Evolutionary conservation across 2,888 invertebrate species (phyloP), one percentile per base, ranked within the genome.

Genomic region (Limenitis camilla): DNA sequence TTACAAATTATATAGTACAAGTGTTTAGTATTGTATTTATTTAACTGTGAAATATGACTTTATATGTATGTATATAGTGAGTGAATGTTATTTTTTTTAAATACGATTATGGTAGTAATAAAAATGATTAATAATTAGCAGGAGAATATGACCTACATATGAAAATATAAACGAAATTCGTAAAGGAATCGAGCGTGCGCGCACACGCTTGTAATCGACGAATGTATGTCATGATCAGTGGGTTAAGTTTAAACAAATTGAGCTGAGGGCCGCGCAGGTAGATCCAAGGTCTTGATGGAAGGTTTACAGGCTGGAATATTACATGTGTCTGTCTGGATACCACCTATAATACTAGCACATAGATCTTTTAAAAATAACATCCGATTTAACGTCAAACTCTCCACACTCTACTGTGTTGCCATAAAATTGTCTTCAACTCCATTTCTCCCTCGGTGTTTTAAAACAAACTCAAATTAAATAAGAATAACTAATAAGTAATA

Each of bases 221-320:
- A 74, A 87, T 81, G 83, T 87, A 68, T 85, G 88, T 86, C 88
- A 88, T 85, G 87, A 86, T 84, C 86, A 88, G 78, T 88, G 74
- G 88, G 88, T 88, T 82, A 88, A 87, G 86, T 88, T 88, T 85
- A 85, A 84, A 82, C 77, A 76, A 77, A 78, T 77, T 76, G 75
- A 74, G 68, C 69, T 67, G 76, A 78, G 77, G 78, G 78, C 76
- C 77, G 65, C 68, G 63, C 69, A 71, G 69, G 71, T 70, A 69
- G 65, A 53, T 59, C 63, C 65, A 72, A 74, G 73, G 73, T 73
- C 71, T 62, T 57, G 44, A 48, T 55, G 43, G 45, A 36, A 48
- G 44, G 47, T 41, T 45, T 52, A 45, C 36, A 38, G 38, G 35
- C 46, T 39, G 42, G 30, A 36, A 40, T 28, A 31, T 35, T 36